Base-by-base conservation (phyloP, 2,888 invertebrate species). In the Anthophora plumipes region DNA sequence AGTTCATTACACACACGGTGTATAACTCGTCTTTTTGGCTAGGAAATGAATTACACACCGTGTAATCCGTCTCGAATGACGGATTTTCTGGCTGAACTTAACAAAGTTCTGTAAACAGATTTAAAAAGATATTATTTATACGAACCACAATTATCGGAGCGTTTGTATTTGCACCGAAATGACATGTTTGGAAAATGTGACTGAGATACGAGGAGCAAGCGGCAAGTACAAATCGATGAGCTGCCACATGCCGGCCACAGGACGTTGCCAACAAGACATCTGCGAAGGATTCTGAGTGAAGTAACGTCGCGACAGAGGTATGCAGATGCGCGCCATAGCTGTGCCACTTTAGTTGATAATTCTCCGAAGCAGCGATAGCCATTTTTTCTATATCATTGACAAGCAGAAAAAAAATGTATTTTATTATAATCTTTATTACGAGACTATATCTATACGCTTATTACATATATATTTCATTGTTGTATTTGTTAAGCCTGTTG, bases 341-440 rank as follows among this genome's bases (percentile, higher is more conserved):
- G 93, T 97, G 97, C 97, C 97, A 97, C 94, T 97, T 97, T 70
- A 97, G 94, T 94, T 97, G 97, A 93, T 97, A 97, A 89, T 97
- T 97, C 93, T 97, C 97, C 90, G 95, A 94, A 60, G 94, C 94
- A 54, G 94, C 92, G 82, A 94, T 93, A 46, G 94, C 94, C 94
- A 95, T 95, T 89, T 90, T 94, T 82, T 90, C 92, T 90, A 86
- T 37, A 78, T 61, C n/a, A 48, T 31, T 50, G 55, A 66, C 46
- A 77, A 77, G 80, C 12, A 54, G 22, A 43, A 57, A 59, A 7
- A 31, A 57, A 43, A 57, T n/a, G 1, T 22, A 20, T 31, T 20
- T 31, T 17, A 12, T 63, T 50, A 55, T 20, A 60, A 31, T 70
- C 39, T 22, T 54, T 37, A 11, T 37, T 3, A 22, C 31, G 1